Evolutionary conservation across 2,888 invertebrate species (phyloP).

Genomic region (Aphodius sticticus): DNA sequence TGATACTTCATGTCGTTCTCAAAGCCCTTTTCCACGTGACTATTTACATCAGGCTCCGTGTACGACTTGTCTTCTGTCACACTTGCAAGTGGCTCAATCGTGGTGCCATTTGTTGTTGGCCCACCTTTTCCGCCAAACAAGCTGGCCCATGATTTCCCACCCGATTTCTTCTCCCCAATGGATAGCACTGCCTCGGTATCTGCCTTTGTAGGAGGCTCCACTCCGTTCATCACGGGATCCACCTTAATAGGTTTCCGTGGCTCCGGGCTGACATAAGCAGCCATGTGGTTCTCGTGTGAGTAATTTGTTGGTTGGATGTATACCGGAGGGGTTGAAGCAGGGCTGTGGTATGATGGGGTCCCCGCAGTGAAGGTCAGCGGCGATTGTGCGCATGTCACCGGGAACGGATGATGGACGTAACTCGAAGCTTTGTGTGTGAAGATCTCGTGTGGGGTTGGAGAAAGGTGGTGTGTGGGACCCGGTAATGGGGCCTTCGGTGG

Average conservation of each 20-base stretch:
- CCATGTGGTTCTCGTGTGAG: neutral
- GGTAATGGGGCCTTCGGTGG: neutral
- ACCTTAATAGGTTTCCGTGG: neutral
- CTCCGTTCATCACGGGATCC: neutral
- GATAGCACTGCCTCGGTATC: neutral
- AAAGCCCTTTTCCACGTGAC: constrained; percentile 12
- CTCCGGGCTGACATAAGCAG: neutral
- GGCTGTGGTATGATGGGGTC: neutral
- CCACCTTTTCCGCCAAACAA: constrained; percentile 59
- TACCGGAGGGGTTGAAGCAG: neutral
- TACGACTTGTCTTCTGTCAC: neutral
- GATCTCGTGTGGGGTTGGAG: neutral
- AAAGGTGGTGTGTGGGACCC: neutral
- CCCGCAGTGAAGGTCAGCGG: neutral
- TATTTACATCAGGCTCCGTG: constrained; percentile 8
- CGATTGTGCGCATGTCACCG: neutral
- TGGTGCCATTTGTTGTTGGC: constrained; percentile 28
- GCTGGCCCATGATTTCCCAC: constrained; percentile 73
- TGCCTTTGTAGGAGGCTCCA: neutral
- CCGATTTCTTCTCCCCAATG: constrained; percentile 35
- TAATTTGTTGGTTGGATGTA: neutral
- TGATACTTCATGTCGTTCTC: constrained; percentile 48
- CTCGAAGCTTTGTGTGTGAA: neutral
- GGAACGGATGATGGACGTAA: neutral
- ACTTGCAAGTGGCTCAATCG: neutral